Evolutionary conservation across 2,113 vertebrate species (phyloP).

Genomic region (Oreocharis arfaki): DNA sequence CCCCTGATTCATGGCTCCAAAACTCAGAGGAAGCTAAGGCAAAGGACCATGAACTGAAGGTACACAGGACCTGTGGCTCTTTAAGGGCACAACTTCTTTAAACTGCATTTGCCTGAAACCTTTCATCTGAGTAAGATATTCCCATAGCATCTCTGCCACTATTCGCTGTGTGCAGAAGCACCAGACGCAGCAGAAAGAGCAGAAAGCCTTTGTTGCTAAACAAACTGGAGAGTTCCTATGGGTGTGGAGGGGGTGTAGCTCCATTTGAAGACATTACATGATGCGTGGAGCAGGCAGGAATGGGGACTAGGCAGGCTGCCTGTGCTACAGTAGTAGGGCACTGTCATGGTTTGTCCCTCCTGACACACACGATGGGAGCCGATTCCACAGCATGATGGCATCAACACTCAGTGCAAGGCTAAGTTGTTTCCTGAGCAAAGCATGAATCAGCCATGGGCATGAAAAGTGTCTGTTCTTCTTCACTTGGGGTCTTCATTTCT

Average conservation of each 20-base stretch:
- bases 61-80: neutral
- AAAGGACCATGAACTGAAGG: neutral
- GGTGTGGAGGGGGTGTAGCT: neutral
- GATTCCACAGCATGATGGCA: neutral
- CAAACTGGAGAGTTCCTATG: neutral
- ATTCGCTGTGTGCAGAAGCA: neutral
- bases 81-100: neutral
- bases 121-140: neutral
- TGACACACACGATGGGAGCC: too few relatives aligned
- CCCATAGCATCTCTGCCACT: neutral
- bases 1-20: neutral
- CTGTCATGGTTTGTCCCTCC: neutral
- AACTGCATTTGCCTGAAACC: neutral
- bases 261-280: neutral
- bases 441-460: rapidly evolving
- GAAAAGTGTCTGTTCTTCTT: neutral
- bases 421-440: neutral
- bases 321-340: neutral
- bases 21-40: neutral
- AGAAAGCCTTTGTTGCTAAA: neutral
- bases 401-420: neutral
- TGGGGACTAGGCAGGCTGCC: neutral
- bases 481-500: neutral
- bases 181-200: neutral
- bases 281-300: neutral